Percentiles rank a stretch among this genome's conserved stretches.
phyloP scores from a whole-genome alignment of 2,888 invertebrate genomes.

The Marasmarcha lunaedactyla region DNA sequence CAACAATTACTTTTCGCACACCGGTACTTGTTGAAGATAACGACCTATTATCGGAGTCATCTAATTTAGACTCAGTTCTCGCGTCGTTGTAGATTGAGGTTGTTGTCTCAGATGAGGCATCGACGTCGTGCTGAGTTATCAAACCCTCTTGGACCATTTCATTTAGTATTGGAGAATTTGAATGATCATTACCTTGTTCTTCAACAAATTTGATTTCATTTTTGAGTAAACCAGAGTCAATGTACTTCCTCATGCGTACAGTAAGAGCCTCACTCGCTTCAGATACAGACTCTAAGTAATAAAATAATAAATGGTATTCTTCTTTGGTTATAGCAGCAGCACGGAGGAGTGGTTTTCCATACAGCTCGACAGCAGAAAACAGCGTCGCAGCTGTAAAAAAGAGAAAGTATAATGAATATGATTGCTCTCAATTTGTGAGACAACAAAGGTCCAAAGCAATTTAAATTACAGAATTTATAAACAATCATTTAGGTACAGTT shows the following conservation, averaged over 20 bases:
- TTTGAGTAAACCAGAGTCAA: slow-evolving; percentile 57
- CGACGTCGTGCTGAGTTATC: slow-evolving; percentile 52
- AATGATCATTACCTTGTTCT: slow-evolving; percentile 27
- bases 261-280: slow-evolving; percentile 59
- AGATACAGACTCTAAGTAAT: slow-evolving; percentile 61
- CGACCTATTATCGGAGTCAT: slow-evolving; percentile 38
- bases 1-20: slow-evolving; percentile 49
- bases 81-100: slow-evolving; percentile 36
- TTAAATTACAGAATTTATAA: not conserved
- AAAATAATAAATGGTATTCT: slow-evolving; percentile 66
- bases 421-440: not conserved
- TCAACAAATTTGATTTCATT: slow-evolving; percentile 30
- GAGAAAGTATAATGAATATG: slow-evolving; percentile 20
- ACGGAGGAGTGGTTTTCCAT: slow-evolving; percentile 70
- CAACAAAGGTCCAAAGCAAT: too few relatives aligned
- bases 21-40: slow-evolving; percentile 36
- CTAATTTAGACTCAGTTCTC: slow-evolving; percentile 34
- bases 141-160: slow-evolving; percentile 61
- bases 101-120: slow-evolving; percentile 47
- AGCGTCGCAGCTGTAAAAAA: slow-evolving; percentile 64
- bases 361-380: slow-evolving; percentile 73
- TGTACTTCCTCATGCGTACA: slow-evolving; percentile 60
- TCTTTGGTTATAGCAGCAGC: slow-evolving; percentile 62
- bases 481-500: slow-evolving; percentile 1
- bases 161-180: slow-evolving; percentile 36